Conservation (phyloP, 2,113 vertebrate genomes). For the Tiliqua scincoides region DNA sequence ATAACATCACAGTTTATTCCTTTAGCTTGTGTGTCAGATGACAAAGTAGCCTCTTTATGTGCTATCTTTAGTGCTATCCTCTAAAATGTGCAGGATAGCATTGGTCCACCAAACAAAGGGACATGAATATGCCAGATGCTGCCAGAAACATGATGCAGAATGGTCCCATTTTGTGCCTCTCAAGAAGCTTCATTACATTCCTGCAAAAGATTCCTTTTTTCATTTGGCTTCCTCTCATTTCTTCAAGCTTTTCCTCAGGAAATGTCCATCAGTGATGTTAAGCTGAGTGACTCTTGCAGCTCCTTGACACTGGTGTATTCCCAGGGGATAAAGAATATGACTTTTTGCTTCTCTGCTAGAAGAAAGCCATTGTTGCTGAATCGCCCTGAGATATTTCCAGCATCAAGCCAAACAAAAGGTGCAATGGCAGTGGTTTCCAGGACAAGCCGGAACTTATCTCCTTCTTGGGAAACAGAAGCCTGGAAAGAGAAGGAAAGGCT, state of each 20-base stretch:
- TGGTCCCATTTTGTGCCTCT: background rate
- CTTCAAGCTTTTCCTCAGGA: constrained; percentile 70
- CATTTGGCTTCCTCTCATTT: background rate
- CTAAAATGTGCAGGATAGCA: no score
- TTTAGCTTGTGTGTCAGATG: no score
- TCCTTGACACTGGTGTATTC: constrained; percentile 74
- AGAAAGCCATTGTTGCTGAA: constrained; percentile 94
- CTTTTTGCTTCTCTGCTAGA: constrained; percentile 77
- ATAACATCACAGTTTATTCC: no score
- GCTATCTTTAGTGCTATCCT: no score
- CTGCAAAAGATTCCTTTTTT: background rate
- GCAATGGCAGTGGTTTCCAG: constrained; percentile 82
- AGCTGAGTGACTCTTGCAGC: constrained; percentile 75
- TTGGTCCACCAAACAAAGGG: no score
- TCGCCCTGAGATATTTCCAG: constrained; percentile 82
- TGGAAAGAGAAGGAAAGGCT: no score
- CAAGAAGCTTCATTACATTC: background rate
- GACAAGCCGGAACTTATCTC: constrained; percentile 69
- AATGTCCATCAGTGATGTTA: constrained; percentile 84
- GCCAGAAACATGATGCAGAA: background rate
- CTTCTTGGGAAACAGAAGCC: constrained; percentile 77
- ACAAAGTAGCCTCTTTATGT: no score
- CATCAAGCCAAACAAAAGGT: constrained; percentile 91
- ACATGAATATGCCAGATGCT: constrained; percentile 34
- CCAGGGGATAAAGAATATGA: constrained; percentile 83